phyloP scores from a whole-genome alignment of 53 echinoderm and acorn worm genomes.

The Stichopus horrens region DNA sequence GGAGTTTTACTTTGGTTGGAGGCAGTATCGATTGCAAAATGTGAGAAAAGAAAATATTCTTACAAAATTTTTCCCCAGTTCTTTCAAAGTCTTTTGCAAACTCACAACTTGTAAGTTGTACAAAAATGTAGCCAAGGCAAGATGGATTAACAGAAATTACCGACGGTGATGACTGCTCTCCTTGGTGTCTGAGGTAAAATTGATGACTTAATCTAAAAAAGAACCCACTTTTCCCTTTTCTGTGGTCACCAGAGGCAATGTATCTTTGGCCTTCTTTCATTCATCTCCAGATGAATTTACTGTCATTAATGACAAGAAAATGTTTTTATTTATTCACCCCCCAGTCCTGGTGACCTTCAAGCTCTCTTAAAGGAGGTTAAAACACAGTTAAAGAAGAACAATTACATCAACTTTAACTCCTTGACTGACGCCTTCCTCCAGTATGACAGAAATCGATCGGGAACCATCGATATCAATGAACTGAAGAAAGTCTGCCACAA shows the following conservation, averaged over 20 bases:
- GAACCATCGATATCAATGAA: constrained; percentile 71
- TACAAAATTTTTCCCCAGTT: too few relatives aligned
- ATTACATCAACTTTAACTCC: constrained; percentile 94
- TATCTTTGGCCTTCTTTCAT: neutral
- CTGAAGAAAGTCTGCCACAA: constrained; percentile 90
- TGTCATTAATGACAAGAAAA: neutral
- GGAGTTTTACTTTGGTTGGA: too few relatives aligned
- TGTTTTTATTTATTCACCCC: neutral
- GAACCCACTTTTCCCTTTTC: neutral
- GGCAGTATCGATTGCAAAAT: too few relatives aligned
- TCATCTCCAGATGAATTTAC: neutral
- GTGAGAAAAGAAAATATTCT: too few relatives aligned
- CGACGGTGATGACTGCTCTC: too few relatives aligned
- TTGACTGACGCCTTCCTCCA: constrained; percentile 91
- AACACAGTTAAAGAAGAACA: constrained; percentile 85
- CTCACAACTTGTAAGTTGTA: too few relatives aligned
- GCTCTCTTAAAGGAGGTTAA: constrained; percentile 76
- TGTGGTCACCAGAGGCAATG: neutral
- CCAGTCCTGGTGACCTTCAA: constrained; percentile 83
- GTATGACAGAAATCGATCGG: constrained; percentile 86
- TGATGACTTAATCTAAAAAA: too few relatives aligned
- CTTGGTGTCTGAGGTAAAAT: too few relatives aligned
- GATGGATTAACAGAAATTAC: too few relatives aligned
- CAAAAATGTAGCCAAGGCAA: too few relatives aligned
- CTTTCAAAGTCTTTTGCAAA: too few relatives aligned